Percentiles rank a stretch among this genome's conserved stretches.
Conservation (phyloP, 1,140 invertebrate species). For the Aphaenogaster rudis region DNA sequence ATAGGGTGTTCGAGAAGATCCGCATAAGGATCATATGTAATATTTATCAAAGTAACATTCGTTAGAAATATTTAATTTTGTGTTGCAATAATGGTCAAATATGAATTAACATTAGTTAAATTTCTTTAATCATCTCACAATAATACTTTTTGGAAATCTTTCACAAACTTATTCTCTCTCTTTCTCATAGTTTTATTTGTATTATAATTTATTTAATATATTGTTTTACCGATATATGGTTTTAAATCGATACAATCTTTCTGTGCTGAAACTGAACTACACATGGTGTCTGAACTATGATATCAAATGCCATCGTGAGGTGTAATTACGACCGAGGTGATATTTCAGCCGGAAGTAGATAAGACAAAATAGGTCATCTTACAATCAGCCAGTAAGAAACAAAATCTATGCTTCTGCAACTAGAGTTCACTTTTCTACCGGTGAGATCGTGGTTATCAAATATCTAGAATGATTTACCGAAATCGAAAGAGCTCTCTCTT, state of each 20-base stretch:
- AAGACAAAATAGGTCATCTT: conserved; percentile 35
- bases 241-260: neutral
- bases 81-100: neutral
- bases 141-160: neutral
- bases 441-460: conserved; percentile 3
- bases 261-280: neutral
- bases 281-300: neutral
- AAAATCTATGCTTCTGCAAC: neutral
- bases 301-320: neutral
- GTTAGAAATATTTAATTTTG: neutral
- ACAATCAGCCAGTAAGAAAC: conserved; percentile 28
- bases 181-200: neutral
- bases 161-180: neutral
- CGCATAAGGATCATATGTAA: neutral
- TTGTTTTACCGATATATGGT: neutral
- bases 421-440: conserved; percentile 20
- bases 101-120: neutral
- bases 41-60: conserved; percentile 14
- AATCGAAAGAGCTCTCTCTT: neutral
- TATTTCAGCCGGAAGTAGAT: conserved; percentile 48
- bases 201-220: conserved; percentile 5
- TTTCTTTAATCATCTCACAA: neutral
- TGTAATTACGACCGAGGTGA: conserved; percentile 46
- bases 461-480: conserved; percentile 18
- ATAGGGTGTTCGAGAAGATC: conserved; percentile 14